Evolutionary conservation across 2,888 invertebrate genomes (phyloP).

Genomic region (Parnassius glacialis): DNA sequence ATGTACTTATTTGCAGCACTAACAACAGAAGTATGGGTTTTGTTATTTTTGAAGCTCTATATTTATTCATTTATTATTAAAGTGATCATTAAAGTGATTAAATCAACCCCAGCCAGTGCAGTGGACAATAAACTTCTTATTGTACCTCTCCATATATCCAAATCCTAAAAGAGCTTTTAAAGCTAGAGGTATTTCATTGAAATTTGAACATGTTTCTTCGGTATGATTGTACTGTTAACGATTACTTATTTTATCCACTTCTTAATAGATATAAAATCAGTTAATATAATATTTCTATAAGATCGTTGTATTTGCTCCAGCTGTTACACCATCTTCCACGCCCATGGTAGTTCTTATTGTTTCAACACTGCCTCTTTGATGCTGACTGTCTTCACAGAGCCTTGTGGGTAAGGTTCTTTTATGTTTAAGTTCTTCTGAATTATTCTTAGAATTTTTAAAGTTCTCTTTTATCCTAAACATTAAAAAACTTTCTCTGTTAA

Average conservation of each 20-base stretch:
- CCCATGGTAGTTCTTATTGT: constrained; percentile 7
- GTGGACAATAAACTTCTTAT: constrained; percentile 2
- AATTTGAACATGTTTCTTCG: neutral
- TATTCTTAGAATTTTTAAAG: constrained; percentile 2
- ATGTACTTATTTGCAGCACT: no score
- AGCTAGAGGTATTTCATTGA: neutral
- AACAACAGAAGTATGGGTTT: neutral
- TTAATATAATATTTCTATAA: constrained; percentile 3
- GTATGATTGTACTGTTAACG: neutral
- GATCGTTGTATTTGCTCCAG: constrained; percentile 5
- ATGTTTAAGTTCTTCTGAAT: constrained; percentile 10
- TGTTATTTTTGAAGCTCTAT: neutral
- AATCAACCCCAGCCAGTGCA: constrained; percentile 18
- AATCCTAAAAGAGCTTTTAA: neutral
- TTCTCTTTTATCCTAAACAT: constrained; percentile 18
- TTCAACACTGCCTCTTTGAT: constrained; percentile 15
- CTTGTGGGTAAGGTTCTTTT: constrained; percentile 18
- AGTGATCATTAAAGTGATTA: neutral
- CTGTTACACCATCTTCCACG: neutral
- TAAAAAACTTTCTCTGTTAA: neutral
- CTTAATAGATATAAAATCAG: neutral
- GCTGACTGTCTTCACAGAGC: neutral
- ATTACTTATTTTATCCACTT: neutral
- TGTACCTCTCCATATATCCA: constrained; percentile 15
- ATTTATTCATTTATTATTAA: constrained; percentile 1